A percentile compares a stretch with the other conserved stretches of the same genome.
Conservation (phyloP, 2,113 vertebrate species). For the Illadopsis cleaveri region DNA sequence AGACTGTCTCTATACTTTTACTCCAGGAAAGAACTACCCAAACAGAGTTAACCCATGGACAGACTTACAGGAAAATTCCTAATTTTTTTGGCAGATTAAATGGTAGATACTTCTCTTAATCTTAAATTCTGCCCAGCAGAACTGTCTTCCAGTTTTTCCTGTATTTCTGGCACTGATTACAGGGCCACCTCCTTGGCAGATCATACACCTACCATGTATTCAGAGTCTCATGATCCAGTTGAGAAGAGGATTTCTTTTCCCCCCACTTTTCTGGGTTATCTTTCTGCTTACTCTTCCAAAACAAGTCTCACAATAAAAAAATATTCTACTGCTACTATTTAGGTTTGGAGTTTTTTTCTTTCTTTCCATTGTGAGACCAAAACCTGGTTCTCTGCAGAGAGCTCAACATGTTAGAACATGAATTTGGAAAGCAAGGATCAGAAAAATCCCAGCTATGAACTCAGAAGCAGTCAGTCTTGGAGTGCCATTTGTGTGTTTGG, state of each 20-base stretch:
- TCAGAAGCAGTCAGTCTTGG: background rate
- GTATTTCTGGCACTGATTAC: background rate
- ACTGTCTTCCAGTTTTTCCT: background rate
- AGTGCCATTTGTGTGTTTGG: background rate
- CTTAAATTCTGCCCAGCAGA: background rate
- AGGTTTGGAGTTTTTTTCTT: background rate
- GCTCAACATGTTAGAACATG: background rate
- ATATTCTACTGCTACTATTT: background rate
- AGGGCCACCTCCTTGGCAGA: background rate
- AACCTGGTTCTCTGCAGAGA: background rate
- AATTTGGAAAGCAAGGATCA: background rate
- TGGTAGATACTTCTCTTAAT: background rate
- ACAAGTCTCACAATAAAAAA: background rate
- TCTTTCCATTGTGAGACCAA: background rate
- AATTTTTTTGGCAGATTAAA: background rate
- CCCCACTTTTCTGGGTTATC: background rate
- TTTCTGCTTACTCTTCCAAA: background rate
- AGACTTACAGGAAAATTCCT: background rate
- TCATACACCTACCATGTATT: background rate
- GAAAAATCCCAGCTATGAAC: constrained; percentile 24
- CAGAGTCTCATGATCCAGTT: background rate
- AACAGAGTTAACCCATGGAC: background rate
- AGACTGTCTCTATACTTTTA: background rate
- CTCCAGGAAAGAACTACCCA: background rate
- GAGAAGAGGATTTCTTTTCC: background rate